Evolutionary conservation across 2,888 invertebrate species (phyloP), one percentile per base, ranked within the genome.

Genomic region (Drosophila buzzatii): DNA sequence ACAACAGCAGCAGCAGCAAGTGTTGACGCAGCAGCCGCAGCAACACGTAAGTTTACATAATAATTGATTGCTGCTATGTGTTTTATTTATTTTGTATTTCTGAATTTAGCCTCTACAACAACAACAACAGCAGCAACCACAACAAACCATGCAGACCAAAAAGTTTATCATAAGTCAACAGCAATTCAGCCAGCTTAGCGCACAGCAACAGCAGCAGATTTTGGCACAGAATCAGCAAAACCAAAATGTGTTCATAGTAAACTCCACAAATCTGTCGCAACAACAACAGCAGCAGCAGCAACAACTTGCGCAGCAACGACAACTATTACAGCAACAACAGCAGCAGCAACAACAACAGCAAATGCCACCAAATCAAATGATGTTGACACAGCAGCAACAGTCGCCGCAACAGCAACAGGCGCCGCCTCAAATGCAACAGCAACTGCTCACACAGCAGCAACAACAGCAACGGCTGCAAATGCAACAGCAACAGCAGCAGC

Each of bases 161-260:
- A 92, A 93, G 84, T 91, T 93, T 76, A 91, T 95, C 42, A 94
- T 95, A 91, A 95, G 94, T 59, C 95, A 95, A 49, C 95, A 95
- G 77, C 95, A 95, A 77, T 94, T 95, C 77, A 95, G 95, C 90
- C 95, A 95, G 80, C 94, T 95, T 52, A 95, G 95, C 23, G 94
- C 94, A 49, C 95, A 95, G 81, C 94, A 94, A 68, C 94, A 94
- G 65, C 93, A 93, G 58, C 93, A 93, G 70, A 92, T 93, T 68
- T 74, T 93, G 41, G 92, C 93, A 5, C 93, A 93, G 73, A 92
- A 92, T 77, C 93, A 93, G 63, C 92, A 93, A 72, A 93, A 93
- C 79, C 93, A 94, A 79, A 93, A 92, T 75, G 92, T 93, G 8
- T 91, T 92, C 45, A 92, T 93, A 60, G 92, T 93, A 0, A 93